These are phyloP conservation scores for Tachystola acroxantha DNA, from an alignment of 2,888 invertebrate genomes.

Conservation along the genomic window DNA sequence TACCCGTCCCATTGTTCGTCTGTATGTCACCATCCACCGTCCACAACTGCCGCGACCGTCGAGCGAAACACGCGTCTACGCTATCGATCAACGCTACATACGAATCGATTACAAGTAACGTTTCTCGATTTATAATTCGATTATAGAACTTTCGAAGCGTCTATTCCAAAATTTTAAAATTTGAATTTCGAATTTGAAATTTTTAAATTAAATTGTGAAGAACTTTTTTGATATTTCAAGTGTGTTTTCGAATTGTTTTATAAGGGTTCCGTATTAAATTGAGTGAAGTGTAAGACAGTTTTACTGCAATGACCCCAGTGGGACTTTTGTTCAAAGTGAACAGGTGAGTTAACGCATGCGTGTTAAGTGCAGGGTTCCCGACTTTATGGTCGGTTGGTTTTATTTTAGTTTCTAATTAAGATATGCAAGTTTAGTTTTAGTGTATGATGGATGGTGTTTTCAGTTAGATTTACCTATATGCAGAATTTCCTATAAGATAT, in stretches of 20 bases:
- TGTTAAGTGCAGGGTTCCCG: constrained; percentile 8
- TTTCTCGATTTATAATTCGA: constrained; percentile 9
- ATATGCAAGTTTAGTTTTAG: not conserved
- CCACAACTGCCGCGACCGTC: constrained; percentile 52
- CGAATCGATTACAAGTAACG: not conserved
- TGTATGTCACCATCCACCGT: constrained; percentile 9
- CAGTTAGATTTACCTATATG: no score
- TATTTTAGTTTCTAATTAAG: no score
- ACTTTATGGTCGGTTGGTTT: no score
- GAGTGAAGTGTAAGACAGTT: constrained; percentile 24
- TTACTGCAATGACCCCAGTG: constrained; percentile 74
- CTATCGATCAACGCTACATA: constrained; percentile 32
- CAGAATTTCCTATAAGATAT: no score
- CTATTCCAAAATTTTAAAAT: not conserved
- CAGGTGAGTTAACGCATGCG: constrained; percentile 59
- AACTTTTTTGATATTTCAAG: not conserved
- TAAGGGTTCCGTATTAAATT: not conserved
- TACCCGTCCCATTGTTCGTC: constrained; percentile 44
- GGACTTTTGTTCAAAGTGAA: constrained; percentile 80
- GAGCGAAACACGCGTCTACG: constrained; percentile 45
- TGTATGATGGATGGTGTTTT: no score
- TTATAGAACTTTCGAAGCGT: no score
- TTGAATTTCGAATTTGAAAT: not conserved
- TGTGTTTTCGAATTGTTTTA: not conserved
- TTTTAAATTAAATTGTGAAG: constrained; percentile 9